These are phyloP conservation scores for Mythimna pallens DNA, from an alignment of 2,888 invertebrate genomes.

Conservation along the genomic window DNA sequence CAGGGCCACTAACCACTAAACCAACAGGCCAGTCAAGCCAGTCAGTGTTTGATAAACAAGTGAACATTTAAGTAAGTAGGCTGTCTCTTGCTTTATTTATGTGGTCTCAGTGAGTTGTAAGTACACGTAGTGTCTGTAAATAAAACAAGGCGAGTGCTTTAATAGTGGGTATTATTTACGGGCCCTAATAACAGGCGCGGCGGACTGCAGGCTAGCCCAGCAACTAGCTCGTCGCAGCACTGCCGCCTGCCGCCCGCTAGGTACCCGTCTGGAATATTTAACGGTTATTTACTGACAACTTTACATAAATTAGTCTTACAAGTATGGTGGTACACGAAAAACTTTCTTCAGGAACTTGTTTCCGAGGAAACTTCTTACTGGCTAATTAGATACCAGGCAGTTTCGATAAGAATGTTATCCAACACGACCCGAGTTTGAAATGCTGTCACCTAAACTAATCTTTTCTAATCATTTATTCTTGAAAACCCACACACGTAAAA, in stretches of 20 bases:
- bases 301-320: constrained; percentile 69
- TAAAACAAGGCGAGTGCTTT: constrained; percentile 83
- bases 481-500: background rate
- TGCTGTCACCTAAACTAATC: background rate
- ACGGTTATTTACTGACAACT: constrained; percentile 75
- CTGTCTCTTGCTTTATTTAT: constrained; percentile 71
- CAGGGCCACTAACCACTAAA: too few species aligned
- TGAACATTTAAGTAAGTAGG: constrained; percentile 33
- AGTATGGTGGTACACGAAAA: constrained; percentile 42
- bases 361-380: constrained; percentile 14
- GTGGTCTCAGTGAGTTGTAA: constrained; percentile 69
- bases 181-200: constrained; percentile 82
- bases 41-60: constrained; percentile 28
- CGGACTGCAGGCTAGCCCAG: constrained; percentile 62
- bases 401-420: background rate
- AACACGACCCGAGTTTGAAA: background rate
- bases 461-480: background rate
- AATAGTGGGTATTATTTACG: constrained; percentile 87
- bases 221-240: constrained; percentile 62
- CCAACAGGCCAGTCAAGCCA: too few species aligned
- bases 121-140: constrained; percentile 84
- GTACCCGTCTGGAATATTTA: constrained; percentile 85
- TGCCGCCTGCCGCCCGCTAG: constrained; percentile 70
- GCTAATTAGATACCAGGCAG: constrained; percentile 7
- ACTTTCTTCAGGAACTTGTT: constrained; percentile 42